Evolutionary conservation across 2,888 invertebrate species (phyloP).

Genomic region (Cheilosia scutellata): DNA sequence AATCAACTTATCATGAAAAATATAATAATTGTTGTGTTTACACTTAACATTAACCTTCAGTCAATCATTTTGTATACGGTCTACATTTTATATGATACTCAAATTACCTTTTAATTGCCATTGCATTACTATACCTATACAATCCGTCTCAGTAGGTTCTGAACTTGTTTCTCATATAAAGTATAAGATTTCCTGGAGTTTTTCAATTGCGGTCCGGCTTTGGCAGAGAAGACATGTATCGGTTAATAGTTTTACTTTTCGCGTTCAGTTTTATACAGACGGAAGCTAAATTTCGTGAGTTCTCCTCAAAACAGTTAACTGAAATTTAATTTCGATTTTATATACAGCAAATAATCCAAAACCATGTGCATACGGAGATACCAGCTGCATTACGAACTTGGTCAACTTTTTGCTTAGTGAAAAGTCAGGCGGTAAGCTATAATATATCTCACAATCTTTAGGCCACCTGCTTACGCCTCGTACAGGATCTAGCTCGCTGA

Average conservation of each 20-base stretch:
- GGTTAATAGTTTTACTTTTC: slow-evolving; percentile 7
- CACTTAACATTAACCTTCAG: background rate
- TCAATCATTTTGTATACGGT: background rate
- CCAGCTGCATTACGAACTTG: slow-evolving; percentile 11
- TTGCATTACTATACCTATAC: no score
- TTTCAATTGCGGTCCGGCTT: background rate
- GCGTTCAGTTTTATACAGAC: background rate
- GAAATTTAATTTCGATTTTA: background rate
- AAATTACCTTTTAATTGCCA: slow-evolving; percentile 6
- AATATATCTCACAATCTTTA: no score
- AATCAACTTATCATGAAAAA: no score
- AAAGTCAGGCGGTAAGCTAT: slow-evolving; percentile 22
- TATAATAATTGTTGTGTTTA: background rate
- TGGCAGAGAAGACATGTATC: slow-evolving; percentile 13
- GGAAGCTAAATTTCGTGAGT: slow-evolving; percentile 48
- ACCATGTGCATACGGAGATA: slow-evolving; percentile 38
- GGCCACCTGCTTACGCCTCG: background rate
- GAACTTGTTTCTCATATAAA: slow-evolving; percentile 19
- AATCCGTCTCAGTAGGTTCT: no score
- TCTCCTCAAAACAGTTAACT: background rate
- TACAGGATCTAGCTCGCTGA: slow-evolving; percentile 78
- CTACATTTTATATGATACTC: background rate
- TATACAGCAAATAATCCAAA: slow-evolving; percentile 37
- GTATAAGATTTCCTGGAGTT: background rate
- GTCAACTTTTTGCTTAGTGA: slow-evolving; percentile 10